Conservation (phyloP, 2,888 invertebrate species). For the Caenorhabditis sp. region DNA sequence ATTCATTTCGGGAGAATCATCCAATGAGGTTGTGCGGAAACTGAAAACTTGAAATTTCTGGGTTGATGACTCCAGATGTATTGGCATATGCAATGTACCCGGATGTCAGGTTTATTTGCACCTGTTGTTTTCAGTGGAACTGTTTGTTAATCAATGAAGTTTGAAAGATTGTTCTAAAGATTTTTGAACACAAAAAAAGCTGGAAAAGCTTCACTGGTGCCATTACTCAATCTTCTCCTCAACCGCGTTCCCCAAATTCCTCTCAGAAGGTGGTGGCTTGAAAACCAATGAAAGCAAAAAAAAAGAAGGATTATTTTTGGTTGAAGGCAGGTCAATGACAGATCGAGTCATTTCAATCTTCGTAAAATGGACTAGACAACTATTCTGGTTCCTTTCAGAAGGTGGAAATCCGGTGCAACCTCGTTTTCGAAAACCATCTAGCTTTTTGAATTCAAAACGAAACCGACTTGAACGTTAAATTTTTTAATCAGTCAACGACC, state of each 20-base stretch:
- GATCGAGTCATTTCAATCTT: slow-evolving; percentile 1
- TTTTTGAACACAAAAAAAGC: not conserved
- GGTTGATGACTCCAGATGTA: not conserved
- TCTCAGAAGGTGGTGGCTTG: not conserved
- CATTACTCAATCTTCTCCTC: not conserved
- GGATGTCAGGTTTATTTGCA: not conserved
- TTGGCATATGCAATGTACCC: not conserved
- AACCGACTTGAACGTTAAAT: not conserved
- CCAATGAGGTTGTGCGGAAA: slow-evolving; percentile 49
- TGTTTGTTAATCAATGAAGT: not conserved
- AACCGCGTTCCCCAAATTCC: not conserved
- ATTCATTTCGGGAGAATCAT: slow-evolving; percentile 67
- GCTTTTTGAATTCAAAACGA: not conserved
- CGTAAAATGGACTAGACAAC: slow-evolving; percentile 1
- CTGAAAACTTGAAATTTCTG: slow-evolving; percentile 17
- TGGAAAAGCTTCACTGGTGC: not conserved
- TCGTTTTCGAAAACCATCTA: not conserved
- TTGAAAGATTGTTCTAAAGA: not conserved
- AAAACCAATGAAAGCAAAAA: not conserved
- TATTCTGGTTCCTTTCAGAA: not conserved
- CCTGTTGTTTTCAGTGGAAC: not conserved
- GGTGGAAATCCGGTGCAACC: slow-evolving; percentile 7
- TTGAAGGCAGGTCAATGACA: not conserved
- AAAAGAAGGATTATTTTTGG: not conserved
- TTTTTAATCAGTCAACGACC: not conserved